Evolutionary conservation across 2,113 vertebrate genomes (phyloP).

Genomic region (Orcinus orca): DNA sequence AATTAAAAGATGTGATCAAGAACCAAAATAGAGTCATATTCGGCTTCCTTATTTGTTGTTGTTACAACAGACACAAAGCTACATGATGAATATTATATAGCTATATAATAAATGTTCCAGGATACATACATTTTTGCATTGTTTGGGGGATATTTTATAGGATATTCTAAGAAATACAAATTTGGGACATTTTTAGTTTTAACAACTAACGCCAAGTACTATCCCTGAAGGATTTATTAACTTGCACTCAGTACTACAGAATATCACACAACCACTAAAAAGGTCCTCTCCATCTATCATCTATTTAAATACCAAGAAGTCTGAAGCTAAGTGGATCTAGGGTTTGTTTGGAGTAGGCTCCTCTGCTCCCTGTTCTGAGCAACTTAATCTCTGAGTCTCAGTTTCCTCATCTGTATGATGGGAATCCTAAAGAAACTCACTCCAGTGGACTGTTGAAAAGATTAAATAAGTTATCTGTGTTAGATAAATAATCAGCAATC

Average conservation of each 20-base stretch:
- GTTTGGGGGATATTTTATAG: not conserved
- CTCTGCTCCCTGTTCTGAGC: not conserved
- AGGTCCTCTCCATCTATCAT: not conserved
- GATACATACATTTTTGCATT: not conserved
- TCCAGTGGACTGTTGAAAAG: not conserved
- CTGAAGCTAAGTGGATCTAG: no score
- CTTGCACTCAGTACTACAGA: not conserved
- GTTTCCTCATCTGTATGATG: not conserved
- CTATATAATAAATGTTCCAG: not conserved
- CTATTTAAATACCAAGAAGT: not conserved
- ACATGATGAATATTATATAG: no score
- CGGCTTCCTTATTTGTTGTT: not conserved
- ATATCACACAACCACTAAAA: not conserved
- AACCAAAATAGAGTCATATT: not conserved
- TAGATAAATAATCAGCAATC: not conserved
- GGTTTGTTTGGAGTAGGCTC: no score
- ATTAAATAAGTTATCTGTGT: not conserved
- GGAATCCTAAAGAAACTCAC: not conserved
- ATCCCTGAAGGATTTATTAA: not conserved
- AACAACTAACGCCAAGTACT: not conserved
- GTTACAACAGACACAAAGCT: not conserved
- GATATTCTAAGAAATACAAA: not conserved
- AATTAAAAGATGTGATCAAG: not conserved
- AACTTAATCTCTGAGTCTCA: not conserved
- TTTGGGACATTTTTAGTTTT: not conserved